Conservation (phyloP, 1,140 invertebrate species). For the Sinonovacula constricta region DNA sequence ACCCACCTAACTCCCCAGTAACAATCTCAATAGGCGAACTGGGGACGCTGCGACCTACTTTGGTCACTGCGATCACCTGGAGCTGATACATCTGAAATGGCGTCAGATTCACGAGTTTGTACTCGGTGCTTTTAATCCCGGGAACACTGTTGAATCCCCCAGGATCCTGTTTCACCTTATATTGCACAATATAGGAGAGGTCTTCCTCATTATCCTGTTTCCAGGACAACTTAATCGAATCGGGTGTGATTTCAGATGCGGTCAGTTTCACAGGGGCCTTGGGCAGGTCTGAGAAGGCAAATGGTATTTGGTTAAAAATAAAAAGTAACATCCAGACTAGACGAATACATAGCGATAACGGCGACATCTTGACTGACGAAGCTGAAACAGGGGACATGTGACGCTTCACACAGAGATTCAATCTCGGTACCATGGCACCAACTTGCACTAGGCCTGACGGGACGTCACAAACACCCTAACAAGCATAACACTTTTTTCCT, state of each 20-base stretch:
- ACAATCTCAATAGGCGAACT: conserved; percentile 92
- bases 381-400: no score
- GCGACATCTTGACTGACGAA: conserved; percentile 24
- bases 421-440: no score
- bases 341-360: neutral
- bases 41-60: conserved; percentile 92
- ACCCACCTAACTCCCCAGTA: conserved; percentile 97
- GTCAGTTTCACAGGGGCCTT: conserved; percentile 91
- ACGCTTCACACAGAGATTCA: no score
- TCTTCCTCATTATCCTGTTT: conserved; percentile 89
- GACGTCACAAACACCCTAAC: no score
- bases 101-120: conserved; percentile 79
- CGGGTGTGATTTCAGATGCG: conserved; percentile 94
- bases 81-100: conserved; percentile 87
- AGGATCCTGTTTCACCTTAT: conserved; percentile 91
- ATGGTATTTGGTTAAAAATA: conserved; percentile 27
- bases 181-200: conserved; percentile 96
- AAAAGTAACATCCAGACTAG: conserved; percentile 17
- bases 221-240: conserved; percentile 94
- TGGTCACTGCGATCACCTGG: conserved; percentile 96
- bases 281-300: conserved; percentile 86
- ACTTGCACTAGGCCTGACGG: no score
- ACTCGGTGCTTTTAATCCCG: conserved; percentile 94
- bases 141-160: conserved; percentile 82
- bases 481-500: no score